Evolutionary conservation across 2,113 vertebrate species (phyloP).

Genomic region (Camelus bactrianus): DNA sequence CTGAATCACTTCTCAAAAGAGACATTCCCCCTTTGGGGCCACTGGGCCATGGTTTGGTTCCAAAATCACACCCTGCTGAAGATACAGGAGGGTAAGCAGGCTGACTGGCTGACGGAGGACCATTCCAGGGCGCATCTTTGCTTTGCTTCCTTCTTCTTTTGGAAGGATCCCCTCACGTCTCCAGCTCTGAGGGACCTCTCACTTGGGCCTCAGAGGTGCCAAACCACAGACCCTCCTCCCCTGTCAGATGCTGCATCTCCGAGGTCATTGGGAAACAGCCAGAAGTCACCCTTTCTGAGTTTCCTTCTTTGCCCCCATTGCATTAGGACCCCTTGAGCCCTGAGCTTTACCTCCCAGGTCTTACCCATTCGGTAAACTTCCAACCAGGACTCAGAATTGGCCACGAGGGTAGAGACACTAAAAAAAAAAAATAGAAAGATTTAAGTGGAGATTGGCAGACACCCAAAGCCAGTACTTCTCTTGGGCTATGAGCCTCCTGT

Average conservation of each 20-base stretch:
- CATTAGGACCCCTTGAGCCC: not conserved
- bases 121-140: constrained; percentile 30
- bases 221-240: not conserved
- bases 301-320: not conserved
- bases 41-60: not conserved
- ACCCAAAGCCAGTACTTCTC: not conserved
- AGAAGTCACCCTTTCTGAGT: not conserved
- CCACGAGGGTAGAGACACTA: not conserved
- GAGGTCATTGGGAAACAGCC: not conserved
- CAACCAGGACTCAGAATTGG: not conserved
- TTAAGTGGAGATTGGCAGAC: not conserved
- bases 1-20: constrained; percentile 80
- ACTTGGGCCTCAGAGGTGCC: not conserved
- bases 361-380: not conserved
- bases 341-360: not conserved
- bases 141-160: not conserved
- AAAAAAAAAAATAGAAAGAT: not conserved
- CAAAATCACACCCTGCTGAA: constrained; percentile 63
- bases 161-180: not conserved
- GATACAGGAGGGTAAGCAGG: constrained; percentile 66
- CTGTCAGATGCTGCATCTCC: not conserved
- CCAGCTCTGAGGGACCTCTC: not conserved
- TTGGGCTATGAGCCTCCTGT: not conserved
- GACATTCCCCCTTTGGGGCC: not conserved
- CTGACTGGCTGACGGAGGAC: constrained; percentile 67